A percentile compares a stretch with the other conserved stretches of the same genome.
These are phyloP conservation scores for Eupeodes luniger DNA, from an alignment of 2,888 invertebrate genomes.

Conservation along the genomic window DNA sequence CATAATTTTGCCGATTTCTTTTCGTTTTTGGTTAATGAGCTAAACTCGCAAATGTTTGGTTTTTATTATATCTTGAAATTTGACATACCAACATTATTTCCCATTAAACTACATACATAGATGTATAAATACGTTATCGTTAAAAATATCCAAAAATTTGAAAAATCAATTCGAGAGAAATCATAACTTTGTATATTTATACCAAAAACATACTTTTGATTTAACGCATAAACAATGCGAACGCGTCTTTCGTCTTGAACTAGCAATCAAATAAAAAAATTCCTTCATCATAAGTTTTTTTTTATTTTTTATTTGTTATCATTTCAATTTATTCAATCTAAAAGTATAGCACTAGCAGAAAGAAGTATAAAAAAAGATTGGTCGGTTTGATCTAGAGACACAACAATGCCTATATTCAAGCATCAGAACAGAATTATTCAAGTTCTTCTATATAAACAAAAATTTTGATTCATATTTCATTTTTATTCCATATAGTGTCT, in stretches of 20 bases:
- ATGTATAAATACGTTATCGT: neutral
- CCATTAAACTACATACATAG: neutral
- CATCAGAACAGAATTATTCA: conserved; percentile 41
- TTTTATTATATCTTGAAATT: neutral
- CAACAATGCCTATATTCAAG: conserved; percentile 15
- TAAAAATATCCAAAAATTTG: neutral
- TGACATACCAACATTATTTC: neutral
- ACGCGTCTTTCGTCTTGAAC: conserved; percentile 68
- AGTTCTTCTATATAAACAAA: conserved; percentile 66
- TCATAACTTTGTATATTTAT: conserved; percentile 72
- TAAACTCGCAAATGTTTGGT: conserved; percentile 59
- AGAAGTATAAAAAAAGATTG: neutral
- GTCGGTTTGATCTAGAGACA: conserved; percentile 10
- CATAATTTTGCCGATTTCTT: neutral
- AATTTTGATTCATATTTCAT: conserved; percentile 49
- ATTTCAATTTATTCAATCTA: conserved; percentile 44
- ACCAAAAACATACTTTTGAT: conserved; percentile 73
- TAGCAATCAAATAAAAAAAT: conserved; percentile 67
- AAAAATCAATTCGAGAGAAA: conserved; percentile 55
- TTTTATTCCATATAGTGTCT: conserved; percentile 54
- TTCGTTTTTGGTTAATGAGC: conserved; percentile 44
- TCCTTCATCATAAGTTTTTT: conserved; percentile 21
- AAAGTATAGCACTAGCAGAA: conserved; percentile 36
- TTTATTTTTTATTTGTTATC: conserved; percentile 5
- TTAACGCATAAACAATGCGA: conserved; percentile 71